Percentiles rank a stretch among this genome's conserved stretches.
phyloP scores from a whole-genome alignment of 2,113 vertebrate species.

The Phycodurus eques region DNA sequence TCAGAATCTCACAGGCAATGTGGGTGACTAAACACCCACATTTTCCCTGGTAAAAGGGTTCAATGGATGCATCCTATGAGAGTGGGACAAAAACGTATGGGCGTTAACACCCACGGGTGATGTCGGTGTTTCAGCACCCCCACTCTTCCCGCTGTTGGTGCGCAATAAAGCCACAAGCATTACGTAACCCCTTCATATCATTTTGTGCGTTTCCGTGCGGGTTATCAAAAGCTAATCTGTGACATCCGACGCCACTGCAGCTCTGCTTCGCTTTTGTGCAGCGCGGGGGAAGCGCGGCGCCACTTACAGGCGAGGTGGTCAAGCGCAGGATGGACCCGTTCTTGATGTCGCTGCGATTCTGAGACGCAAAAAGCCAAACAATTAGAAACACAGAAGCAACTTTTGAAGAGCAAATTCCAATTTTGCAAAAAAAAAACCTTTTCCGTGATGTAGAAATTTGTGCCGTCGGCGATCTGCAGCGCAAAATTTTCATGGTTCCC shows the following conservation, averaged over 20 bases:
- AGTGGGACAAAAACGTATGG: too few relatives aligned
- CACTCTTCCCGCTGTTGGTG: too few relatives aligned
- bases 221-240: too few relatives aligned
- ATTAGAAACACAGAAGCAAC: neutral
- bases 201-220: too few relatives aligned
- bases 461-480: constrained; percentile 89
- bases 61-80: too few relatives aligned
- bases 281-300: neutral
- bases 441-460: constrained; percentile 97
- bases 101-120: too few relatives aligned
- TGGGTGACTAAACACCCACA: too few relatives aligned
- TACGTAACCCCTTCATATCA: too few relatives aligned
- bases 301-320: constrained; percentile 92
- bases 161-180: too few relatives aligned
- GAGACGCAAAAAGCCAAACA: constrained; percentile 23
- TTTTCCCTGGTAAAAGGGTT: too few relatives aligned
- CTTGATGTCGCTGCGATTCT: constrained; percentile 99
- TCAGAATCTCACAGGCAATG: too few relatives aligned
- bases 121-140: too few relatives aligned
- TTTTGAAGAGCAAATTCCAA: neutral
- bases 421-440: constrained; percentile 76
- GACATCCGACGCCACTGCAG: neutral
- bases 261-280: neutral
- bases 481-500: constrained; percentile 87
- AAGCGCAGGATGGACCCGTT: constrained; percentile 94